Evolutionary conservation across 2,888 invertebrate species (phyloP).

Genomic region (Melinopterus prodromus): DNA sequence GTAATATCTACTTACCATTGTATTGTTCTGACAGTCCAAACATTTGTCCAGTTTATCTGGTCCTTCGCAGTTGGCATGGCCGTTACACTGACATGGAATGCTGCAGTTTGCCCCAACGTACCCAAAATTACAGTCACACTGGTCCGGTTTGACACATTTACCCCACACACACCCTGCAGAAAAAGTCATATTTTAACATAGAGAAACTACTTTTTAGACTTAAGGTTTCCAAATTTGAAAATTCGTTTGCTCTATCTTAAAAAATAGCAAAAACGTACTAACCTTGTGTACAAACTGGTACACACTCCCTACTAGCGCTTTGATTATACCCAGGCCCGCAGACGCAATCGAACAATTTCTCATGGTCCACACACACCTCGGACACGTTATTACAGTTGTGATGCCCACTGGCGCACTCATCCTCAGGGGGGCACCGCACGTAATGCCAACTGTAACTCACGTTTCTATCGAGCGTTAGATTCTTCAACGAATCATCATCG

Average conservation of each 20-base stretch:
- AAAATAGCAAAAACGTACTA: slow-evolving; percentile 7
- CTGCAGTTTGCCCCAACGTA: slow-evolving; percentile 95
- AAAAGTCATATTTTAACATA: slow-evolving; percentile 8
- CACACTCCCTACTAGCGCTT: slow-evolving; percentile 68
- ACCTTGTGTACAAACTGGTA: slow-evolving; percentile 81
- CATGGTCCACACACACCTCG: slow-evolving; percentile 86
- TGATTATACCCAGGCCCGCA: slow-evolving; percentile 80
- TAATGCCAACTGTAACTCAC: slow-evolving; percentile 85
- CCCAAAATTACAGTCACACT: slow-evolving; percentile 91
- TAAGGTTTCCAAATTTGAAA: not conserved
- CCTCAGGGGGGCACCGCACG: slow-evolving; percentile 88
- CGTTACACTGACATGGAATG: slow-evolving; percentile 93
- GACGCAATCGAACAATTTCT: slow-evolving; percentile 82
- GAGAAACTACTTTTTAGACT: not conserved
- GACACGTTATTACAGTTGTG: slow-evolving; percentile 88
- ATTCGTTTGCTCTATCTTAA: not conserved
- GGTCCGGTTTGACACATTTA: slow-evolving; percentile 81
- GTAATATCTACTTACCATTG: slow-evolving; percentile 70
- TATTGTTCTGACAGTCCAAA: slow-evolving; percentile 88
- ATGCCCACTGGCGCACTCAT: slow-evolving; percentile 91
- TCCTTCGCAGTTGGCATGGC: slow-evolving; percentile 90
- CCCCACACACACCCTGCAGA: slow-evolving; percentile 80
- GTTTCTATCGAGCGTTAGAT: slow-evolving; percentile 53
- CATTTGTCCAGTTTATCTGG: slow-evolving; percentile 86
- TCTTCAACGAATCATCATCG: slow-evolving; percentile 65